phyloP scores from a whole-genome alignment of 2,797 vertebrate species.

The Sebastes hopkinsi region DNA sequence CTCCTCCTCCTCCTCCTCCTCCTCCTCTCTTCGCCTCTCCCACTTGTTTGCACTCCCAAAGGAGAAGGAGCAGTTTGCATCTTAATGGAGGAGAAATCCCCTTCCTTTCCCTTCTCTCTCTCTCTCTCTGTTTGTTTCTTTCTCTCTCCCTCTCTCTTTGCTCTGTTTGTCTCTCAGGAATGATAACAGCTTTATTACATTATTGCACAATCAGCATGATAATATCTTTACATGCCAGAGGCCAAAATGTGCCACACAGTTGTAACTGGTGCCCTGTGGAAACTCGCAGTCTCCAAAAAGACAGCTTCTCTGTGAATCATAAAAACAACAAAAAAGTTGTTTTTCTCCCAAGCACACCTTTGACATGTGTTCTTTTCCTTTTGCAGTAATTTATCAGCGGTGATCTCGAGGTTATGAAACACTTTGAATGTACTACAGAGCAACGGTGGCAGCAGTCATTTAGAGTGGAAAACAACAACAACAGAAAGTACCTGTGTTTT shows the following conservation, averaged over 20 bases:
- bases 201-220: slow-evolving; percentile 35
- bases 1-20: slow-evolving; percentile 45
- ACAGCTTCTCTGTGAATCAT: not conserved
- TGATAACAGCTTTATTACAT: slow-evolving; percentile 38
- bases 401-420: slow-evolving; percentile 28
- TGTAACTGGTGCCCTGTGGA: not conserved
- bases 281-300: not conserved
- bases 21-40: slow-evolving; percentile 13
- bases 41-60: slow-evolving; percentile 47
- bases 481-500: not conserved
- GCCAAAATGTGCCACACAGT: not conserved
- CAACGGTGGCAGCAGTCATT: slow-evolving; percentile 1
- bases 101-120: slow-evolving; percentile 6
- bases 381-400: slow-evolving; percentile 13
- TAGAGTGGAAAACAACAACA: slow-evolving; percentile 21
- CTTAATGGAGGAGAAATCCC: slow-evolving; percentile 40
- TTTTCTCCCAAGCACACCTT: slow-evolving; percentile 25
- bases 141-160: not conserved
- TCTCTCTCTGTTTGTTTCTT: not conserved
- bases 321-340: slow-evolving; percentile 2
- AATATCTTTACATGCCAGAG: slow-evolving; percentile 21
- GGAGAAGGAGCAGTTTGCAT: slow-evolving; percentile 53
- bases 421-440: slow-evolving; percentile 34
- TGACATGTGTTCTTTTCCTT: slow-evolving; percentile 16
- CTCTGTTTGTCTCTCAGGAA: slow-evolving; percentile 24